Conservation (phyloP, 2,113 vertebrate genomes). For the Pseudois nayaur region DNA sequence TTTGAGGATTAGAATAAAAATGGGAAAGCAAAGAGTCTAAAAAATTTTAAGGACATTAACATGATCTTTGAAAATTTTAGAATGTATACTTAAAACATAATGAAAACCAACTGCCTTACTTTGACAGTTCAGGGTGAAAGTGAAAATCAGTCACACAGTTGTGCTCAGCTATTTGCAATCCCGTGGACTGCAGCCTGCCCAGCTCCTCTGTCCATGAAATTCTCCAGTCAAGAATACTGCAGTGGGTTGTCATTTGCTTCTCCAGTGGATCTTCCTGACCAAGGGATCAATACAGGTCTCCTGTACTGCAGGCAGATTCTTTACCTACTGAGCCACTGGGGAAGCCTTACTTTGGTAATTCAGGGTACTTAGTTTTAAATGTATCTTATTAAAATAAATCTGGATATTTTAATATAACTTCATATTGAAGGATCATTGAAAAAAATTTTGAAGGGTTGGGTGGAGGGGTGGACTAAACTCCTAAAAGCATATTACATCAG, state of each 20-base stretch:
- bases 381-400: not conserved
- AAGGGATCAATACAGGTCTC: not conserved
- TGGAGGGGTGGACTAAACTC: not conserved
- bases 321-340: not conserved
- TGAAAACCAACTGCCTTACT: constrained; percentile 13
- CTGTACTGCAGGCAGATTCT: not conserved
- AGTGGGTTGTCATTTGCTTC: not conserved
- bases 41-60: not conserved
- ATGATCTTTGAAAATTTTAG: not conserved
- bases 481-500: not conserved
- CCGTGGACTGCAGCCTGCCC: not conserved
- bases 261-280: not conserved
- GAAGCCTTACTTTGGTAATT: constrained; percentile 26
- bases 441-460: not conserved
- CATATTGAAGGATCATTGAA: not conserved
- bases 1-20: constrained; percentile 30
- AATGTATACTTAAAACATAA: not conserved
- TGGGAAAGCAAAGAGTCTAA: not conserved
- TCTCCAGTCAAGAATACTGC: not conserved
- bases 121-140: not conserved
- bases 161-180: not conserved
- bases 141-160: not conserved
- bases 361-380: not conserved
- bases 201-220: not conserved
- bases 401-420: not conserved